A percentile compares a stretch with the other conserved stretches of the same genome.
phyloP scores from a whole-genome alignment of 1,140 invertebrate species.

The Diorhabda elongata region DNA sequence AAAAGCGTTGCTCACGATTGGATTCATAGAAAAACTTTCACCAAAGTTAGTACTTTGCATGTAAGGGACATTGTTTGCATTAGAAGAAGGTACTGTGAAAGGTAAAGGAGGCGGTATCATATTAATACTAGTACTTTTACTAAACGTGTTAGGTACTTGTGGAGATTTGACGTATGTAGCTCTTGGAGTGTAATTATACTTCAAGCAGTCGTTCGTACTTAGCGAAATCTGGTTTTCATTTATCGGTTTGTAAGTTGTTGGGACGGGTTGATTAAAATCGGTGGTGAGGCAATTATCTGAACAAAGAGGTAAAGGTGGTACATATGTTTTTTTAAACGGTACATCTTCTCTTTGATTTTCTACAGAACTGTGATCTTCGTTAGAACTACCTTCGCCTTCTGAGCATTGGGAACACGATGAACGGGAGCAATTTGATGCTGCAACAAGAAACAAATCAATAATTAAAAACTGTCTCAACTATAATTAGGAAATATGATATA shows the following conservation, averaged over 20 bases:
- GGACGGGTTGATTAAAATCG: conserved; percentile 45
- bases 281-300: conserved; percentile 40
- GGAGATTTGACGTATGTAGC: conserved; percentile 38
- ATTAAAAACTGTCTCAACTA: too few relatives aligned
- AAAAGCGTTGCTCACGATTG: background rate
- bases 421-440: conserved; percentile 57
- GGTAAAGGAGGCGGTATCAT: conserved; percentile 23
- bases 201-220: conserved; percentile 6
- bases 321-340: background rate
- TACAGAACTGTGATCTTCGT: conserved; percentile 45
- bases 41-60: conserved; percentile 9
- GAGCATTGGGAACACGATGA: conserved; percentile 54
- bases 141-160: conserved; percentile 30
- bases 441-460: too few relatives aligned
- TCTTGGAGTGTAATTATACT: conserved; percentile 20
- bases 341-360: conserved; percentile 45
- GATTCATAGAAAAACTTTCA: background rate
- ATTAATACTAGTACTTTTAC: conserved; percentile 3
- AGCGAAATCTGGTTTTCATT: conserved; percentile 10
- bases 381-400: conserved; percentile 46
- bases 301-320: conserved; percentile 23
- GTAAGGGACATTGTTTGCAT: conserved; percentile 21
- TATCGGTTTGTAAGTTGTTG: conserved; percentile 42
- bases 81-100: conserved; percentile 7
- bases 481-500: too few relatives aligned